These are phyloP conservation scores for Danaus melanippus DNA, from an alignment of 1,140 invertebrate species.

Conservation along the genomic window DNA sequence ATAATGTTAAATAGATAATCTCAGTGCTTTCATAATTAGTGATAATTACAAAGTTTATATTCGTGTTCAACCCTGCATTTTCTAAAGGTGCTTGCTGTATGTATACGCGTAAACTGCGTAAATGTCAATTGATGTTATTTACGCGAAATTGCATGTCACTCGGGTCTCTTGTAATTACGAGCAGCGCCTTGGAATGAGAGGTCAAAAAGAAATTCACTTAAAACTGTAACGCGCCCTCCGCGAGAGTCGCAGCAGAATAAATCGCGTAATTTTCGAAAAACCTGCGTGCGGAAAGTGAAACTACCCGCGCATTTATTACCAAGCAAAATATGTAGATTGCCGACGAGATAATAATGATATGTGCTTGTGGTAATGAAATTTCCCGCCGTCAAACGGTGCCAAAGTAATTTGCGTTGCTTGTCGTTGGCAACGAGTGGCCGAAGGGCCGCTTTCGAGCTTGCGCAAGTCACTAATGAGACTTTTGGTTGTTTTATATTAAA, in stretches of 20 bases:
- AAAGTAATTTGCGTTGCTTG: conserved; percentile 71
- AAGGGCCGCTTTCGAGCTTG: conserved; percentile 67
- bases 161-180: conserved; percentile 52
- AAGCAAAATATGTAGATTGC: conserved; percentile 71
- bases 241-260: conserved; percentile 47
- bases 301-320: conserved; percentile 65
- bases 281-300: conserved; percentile 68
- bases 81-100: conserved; percentile 14
- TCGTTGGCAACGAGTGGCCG: conserved; percentile 59
- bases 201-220: conserved; percentile 71
- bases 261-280: conserved; percentile 68
- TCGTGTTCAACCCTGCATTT: conserved; percentile 10
- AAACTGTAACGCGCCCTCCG: conserved; percentile 69
- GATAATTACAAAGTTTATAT: conserved; percentile 9
- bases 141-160: conserved; percentile 59
- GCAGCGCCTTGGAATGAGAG: conserved; percentile 64
- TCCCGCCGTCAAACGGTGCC: conserved; percentile 70
- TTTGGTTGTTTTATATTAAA: conserved; percentile 31
- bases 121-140: conserved; percentile 65
- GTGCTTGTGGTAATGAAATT: conserved; percentile 71
- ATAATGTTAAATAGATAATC: too few relatives aligned
- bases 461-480: conserved; percentile 61
- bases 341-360: conserved; percentile 70
- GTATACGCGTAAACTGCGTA: conserved; percentile 28
- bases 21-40: too few relatives aligned